Base-by-base conservation (phyloP, 2,888 invertebrate species). In the Uropetala carovei region DNA sequence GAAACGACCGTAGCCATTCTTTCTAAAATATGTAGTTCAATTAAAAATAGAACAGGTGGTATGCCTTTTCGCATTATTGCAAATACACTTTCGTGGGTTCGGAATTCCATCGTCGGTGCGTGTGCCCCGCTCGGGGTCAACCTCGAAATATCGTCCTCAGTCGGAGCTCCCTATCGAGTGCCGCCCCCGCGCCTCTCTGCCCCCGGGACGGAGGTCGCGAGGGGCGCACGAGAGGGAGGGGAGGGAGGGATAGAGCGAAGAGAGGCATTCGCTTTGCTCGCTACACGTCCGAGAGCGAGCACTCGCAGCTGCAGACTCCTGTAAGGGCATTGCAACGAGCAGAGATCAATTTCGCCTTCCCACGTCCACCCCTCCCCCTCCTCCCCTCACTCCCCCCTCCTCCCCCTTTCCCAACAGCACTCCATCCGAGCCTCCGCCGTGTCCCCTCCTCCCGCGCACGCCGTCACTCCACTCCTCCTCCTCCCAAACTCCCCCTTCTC, bases 281-380 rank as follows among this genome's bases (percentile, higher is more conserved):
- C 27, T 64, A 64, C 64, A 75, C 75, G 75, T 75, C 75, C 75
- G 75, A 75, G 22, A 10, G 75, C 75, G 7, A 75, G 75, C 75
- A 7, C 75, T 75, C 75, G 27, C 75, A 75, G 75, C 75, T 75
- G 75, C 75, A 75, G 75, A 75, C 75, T 75, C 75, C 75, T 16
- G 64, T 18, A n/a, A 16, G 64, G 68, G 68, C 68, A 68, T 75
- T 75, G 22, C 75, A n/a, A 68, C n/a, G 43, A 43, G 43, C 43
- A 7, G 68, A 75, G 75, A 75, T 75, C 84, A 56, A 56, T 57
- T n/a, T 57, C 58, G 16, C 84, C 83, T 56, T 43, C 14, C 83
- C 83, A 11, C 64, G 13, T 18, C 11, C 64, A 16, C n/a, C 64
- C 11, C 83, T 83, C n/a, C 56, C 83, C 83, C 83, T 43, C 18